Evolutionary conservation across 2,113 vertebrate genomes (phyloP), one percentile per base, ranked within the genome.

Genomic region (Danionella cerebrum): DNA sequence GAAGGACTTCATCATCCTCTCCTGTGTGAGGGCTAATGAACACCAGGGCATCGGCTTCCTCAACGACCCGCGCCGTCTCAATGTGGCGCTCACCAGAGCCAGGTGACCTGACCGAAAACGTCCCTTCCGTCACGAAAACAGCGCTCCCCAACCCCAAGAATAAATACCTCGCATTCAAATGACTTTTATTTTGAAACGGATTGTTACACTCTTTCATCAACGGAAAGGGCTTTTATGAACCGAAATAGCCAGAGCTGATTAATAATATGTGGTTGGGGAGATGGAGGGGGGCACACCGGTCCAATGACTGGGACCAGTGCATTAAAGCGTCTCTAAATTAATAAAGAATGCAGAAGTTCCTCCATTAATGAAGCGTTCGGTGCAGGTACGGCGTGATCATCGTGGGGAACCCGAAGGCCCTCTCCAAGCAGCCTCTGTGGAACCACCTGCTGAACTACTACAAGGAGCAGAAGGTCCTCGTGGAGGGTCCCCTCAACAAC

Each of bases 1-100:
- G 83, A 99, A 99, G 77, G 96, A 99, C 79, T 98, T 99, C 65
- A 99, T 99, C 80, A 99, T 99, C 72, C 87, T 99, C 12, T 99
- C 96, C 5, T 99, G 96, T 0, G 96, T 99, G 33, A 89, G 96
- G 51, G 96, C 96, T 73, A 98, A 98, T 0, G 96, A 98, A 52
- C 96, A 99, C 80, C 96, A 99, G 78, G 96, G 96, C 2, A 99
- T 99, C 0, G 96, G 96, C 1, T 99, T 99, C 74, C 83, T 99
- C 29, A 99, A 99, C 0, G 96, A 99, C 80, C 96, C 96, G 3
- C 84, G 96, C 12, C 91, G 96, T 57, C 92, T 99, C n/a, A 99
- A 99, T 0, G 96, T 99, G 69, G 96, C 96, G 6, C 90, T 99
- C 29, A 99, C 96, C 3, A 86, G 96, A 84, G 96, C 96, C 21